These are phyloP conservation scores for Pogonocichla stellata DNA, from an alignment of 2,113 vertebrate species.

Conservation along the genomic window DNA sequence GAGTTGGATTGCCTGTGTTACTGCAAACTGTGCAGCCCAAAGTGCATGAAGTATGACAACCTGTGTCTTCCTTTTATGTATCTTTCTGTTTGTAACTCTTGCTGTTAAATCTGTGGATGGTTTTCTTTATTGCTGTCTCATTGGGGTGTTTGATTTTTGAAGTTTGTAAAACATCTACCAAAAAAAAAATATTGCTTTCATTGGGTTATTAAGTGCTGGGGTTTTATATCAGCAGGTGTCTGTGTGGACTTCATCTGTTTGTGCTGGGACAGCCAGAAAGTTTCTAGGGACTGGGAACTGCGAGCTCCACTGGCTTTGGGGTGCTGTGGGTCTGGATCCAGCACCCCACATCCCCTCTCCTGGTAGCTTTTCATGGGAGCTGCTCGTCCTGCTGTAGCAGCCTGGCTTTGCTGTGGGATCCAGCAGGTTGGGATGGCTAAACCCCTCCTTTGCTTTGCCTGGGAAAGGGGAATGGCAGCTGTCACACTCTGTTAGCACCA, in stretches of 20 bases:
- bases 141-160: not conserved
- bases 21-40: not conserved
- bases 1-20: not conserved
- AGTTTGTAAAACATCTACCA: not conserved
- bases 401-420: not conserved
- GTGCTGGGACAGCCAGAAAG: not conserved
- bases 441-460: not conserved
- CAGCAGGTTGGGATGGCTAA: not conserved
- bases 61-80: fast-evolving
- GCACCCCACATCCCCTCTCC: not conserved
- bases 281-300: fast-evolving
- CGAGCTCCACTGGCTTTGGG: not conserved
- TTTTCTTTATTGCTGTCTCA: not conserved
- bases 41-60: not conserved
- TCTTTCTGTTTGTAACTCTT: not conserved
- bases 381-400: not conserved
- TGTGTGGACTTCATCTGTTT: not conserved
- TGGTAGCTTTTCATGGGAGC: not conserved
- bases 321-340: not conserved
- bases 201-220: not conserved
- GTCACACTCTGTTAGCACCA: constrained; percentile 22
- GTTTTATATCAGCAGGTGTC: not conserved
- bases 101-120: not conserved
- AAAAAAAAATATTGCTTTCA: not conserved
- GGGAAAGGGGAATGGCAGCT: constrained; percentile 45